phyloP scores from a whole-genome alignment of 1,140 invertebrate species.

The Acromyrmex heyeri region DNA sequence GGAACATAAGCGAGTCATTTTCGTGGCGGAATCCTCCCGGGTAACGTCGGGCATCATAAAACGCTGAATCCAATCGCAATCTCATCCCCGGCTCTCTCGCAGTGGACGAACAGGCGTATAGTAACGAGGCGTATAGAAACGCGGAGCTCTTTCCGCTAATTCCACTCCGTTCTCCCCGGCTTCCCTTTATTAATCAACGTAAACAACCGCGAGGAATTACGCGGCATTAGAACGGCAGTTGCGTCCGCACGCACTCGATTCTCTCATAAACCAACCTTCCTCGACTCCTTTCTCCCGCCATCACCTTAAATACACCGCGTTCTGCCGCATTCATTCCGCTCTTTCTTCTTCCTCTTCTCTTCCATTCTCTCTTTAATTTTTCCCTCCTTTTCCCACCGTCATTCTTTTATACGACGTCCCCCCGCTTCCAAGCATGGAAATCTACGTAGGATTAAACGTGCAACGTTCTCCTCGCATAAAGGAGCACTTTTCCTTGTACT shows the following conservation, averaged over 20 bases:
- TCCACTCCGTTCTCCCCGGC: slow-evolving; percentile 22
- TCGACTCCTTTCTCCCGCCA: neutral
- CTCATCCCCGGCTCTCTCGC: neutral
- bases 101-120: neutral
- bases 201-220: slow-evolving; percentile 53
- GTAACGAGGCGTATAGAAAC: neutral
- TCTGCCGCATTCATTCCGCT: too few relatives aligned
- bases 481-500: slow-evolving; percentile 33
- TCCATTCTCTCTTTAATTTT: slow-evolving; percentile 5
- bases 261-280: slow-evolving; percentile 16
- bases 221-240: slow-evolving; percentile 52
- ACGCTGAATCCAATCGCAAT: slow-evolving; percentile 46
- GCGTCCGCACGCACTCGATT: slow-evolving; percentile 54
- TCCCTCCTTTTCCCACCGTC: neutral
- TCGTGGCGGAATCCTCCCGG: neutral
- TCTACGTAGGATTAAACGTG: slow-evolving; percentile 51
- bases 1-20: slow-evolving; percentile 10
- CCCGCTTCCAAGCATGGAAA: slow-evolving; percentile 50
- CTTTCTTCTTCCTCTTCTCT: neutral
- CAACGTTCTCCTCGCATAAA: slow-evolving; percentile 63
- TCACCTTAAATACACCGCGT: too few relatives aligned
- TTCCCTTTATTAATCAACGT: slow-evolving; percentile 58
- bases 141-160: slow-evolving; percentile 39
- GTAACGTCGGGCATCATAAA: slow-evolving; percentile 45
- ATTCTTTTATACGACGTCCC: slow-evolving; percentile 60